Percentiles rank a stretch among this genome's conserved stretches.
phyloP scores from a whole-genome alignment of 2,113 vertebrate species.

The Phrynocephalus versicolor region DNA sequence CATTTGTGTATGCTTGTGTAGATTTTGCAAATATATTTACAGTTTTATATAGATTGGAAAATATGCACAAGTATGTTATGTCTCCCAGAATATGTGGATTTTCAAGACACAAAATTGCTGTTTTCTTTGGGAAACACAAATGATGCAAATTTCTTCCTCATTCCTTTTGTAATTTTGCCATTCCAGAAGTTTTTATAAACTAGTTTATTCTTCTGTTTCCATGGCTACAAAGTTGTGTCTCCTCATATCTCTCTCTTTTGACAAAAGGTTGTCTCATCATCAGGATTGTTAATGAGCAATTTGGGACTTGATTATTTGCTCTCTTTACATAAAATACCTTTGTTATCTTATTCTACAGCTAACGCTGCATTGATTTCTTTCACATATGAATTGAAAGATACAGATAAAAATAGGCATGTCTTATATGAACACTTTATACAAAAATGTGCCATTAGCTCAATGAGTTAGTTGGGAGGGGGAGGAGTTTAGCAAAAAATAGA shows the following conservation, averaged over 20 bases:
- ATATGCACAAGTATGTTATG: no score
- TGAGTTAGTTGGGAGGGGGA: not conserved
- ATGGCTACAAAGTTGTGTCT: not conserved
- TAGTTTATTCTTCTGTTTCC: slow-evolving; percentile 36
- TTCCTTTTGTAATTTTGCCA: not conserved
- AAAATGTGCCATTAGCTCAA: not conserved
- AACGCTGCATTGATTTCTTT: slow-evolving; percentile 18
- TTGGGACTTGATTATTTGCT: slow-evolving; percentile 9
- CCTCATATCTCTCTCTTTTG: not conserved
- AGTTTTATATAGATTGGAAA: no score
- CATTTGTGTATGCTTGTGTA: not conserved
- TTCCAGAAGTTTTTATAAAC: slow-evolving; percentile 5
- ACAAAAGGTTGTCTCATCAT: slow-evolving; percentile 15
- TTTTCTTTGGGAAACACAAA: not conserved
- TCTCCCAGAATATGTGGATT: no score
- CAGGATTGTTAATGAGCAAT: slow-evolving; percentile 1
- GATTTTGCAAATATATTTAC: no score
- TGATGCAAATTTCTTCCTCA: not conserved
- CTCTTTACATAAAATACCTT: not conserved
- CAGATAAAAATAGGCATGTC: not conserved
- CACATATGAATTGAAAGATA: not conserved
- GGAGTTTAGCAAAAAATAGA: not conserved
- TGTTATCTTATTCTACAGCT: not conserved
- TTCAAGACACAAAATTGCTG: not conserved
- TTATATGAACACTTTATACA: not conserved